Percentiles rank a stretch among this genome's conserved stretches.
Conservation (phyloP, 2,113 vertebrate species). For the Tricholaema leucomelas region DNA sequence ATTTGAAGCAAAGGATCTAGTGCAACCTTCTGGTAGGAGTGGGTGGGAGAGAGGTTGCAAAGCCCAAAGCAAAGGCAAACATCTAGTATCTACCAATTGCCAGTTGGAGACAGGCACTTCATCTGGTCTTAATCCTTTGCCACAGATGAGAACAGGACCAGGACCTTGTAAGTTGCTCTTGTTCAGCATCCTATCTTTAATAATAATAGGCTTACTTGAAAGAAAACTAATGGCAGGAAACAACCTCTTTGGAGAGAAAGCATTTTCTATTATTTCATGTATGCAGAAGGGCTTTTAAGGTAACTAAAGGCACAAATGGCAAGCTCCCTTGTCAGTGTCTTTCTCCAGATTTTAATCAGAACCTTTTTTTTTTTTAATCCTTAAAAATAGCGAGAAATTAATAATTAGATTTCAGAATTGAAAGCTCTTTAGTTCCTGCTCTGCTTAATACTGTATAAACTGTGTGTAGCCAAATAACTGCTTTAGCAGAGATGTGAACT, state of each 20-base stretch:
- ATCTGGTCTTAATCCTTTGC: not conserved
- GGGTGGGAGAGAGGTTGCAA: not conserved
- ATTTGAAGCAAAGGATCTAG: not conserved
- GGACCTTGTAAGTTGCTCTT: not conserved
- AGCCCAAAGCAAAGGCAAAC: not conserved
- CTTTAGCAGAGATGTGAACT: slow-evolving; percentile 3
- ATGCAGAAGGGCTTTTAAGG: not conserved
- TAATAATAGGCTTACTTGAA: not conserved
- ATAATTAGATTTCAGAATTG: slow-evolving; percentile 38
- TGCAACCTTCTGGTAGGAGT: not conserved
- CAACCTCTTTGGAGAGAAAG: not conserved
- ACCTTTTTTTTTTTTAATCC: slow-evolving; percentile 22
- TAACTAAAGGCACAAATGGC: not conserved
- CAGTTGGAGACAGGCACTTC: not conserved
- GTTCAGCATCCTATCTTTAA: not conserved
- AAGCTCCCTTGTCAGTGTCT: not conserved
- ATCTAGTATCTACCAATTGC: not conserved
- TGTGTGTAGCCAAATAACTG: slow-evolving; percentile 29
- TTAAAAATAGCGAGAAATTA: slow-evolving; percentile 30
- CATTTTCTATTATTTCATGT: not conserved
- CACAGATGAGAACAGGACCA: not conserved
- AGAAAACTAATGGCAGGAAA: not conserved
- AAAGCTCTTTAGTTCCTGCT: slow-evolving; percentile 20
- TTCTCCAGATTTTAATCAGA: slow-evolving; percentile 4
- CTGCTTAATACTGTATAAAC: not conserved